Evolutionary conservation across 2,888 invertebrate species (phyloP), one percentile per base, ranked within the genome.

Genomic region (Siphonodentalium dalli): DNA sequence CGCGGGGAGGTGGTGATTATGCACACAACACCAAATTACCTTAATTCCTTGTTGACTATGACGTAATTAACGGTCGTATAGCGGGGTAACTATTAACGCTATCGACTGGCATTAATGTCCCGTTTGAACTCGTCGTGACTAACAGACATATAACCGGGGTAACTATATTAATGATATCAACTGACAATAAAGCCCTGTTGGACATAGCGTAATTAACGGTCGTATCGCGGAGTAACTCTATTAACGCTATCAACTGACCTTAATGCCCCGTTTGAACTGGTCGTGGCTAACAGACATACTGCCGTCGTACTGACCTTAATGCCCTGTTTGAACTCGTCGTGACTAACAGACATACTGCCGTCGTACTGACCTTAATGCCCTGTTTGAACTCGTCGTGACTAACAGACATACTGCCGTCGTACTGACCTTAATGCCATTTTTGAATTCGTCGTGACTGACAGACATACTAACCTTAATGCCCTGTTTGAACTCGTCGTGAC

Each of bases 221-320:
- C n/a, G n/a, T n/a, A n/a, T n/a, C n/a, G n/a, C n/a, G n/a, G n/a
- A n/a, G n/a, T n/a, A n/a, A n/a, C n/a, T n/a, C n/a, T n/a, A n/a
- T n/a, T n/a, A n/a, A n/a, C n/a, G n/a, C n/a, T n/a, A n/a, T n/a
- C n/a, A n/a, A n/a, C n/a, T n/a, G n/a, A n/a, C n/a, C n/a, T n/a
- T n/a, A n/a, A n/a, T n/a, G n/a, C n/a, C n/a, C n/a, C n/a, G 61
- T 42, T 66, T 67, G 50, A 77, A 77, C 57, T 77, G 75, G n/a
- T 72, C 74, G 48, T 72, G 69, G 6, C 74, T 69, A 13, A 77
- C 74, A 40, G 71, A 71, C 68, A 72, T 76, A 15, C 7, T 4
- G n/a, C 18, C 18, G 18, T 11, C n/a, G 11, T 6, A 20, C n/a
- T 28, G 28, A 63, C 63, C 56, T 60, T 63, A 6, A 63, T 27